Percentiles rank a stretch among this genome's conserved stretches.
Conservation (phyloP, 1,140 invertebrate genomes). For the Phenacoccus solenopsis region DNA sequence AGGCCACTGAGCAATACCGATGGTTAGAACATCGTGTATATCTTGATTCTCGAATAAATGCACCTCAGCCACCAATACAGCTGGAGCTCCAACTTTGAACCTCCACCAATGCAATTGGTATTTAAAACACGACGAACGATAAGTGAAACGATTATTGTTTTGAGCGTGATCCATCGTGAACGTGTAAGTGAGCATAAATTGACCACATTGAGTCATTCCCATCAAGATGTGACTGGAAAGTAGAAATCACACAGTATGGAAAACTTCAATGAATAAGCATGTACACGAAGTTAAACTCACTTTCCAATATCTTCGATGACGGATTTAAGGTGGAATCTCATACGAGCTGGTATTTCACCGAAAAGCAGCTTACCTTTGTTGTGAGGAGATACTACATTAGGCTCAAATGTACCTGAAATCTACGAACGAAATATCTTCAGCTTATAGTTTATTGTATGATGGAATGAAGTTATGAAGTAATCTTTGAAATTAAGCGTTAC, state of each 20-base stretch:
- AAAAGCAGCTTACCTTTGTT: constrained; percentile 22
- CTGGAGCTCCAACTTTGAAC: constrained; percentile 45
- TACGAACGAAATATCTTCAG: neutral
- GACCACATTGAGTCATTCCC: constrained; percentile 83
- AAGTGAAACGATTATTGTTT: constrained; percentile 35
- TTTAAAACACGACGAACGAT: constrained; percentile 33
- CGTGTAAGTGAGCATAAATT: constrained; percentile 80
- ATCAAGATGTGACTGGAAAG: constrained; percentile 62
- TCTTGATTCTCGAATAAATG: constrained; percentile 51
- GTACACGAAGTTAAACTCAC: constrained; percentile 15
- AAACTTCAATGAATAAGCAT: too few species aligned
- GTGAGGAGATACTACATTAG: neutral
- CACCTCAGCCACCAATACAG: constrained; percentile 51
- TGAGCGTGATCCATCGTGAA: constrained; percentile 39
- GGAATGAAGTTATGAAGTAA: neutral
- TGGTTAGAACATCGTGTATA: constrained; percentile 44
- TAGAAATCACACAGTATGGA: neutral
- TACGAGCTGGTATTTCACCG: constrained; percentile 19
- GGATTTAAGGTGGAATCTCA: constrained; percentile 20
- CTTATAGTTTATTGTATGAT: neutral
- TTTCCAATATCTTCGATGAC: constrained; percentile 22
- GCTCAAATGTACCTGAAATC: neutral
- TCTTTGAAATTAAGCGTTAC: neutral
- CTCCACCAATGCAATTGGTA: constrained; percentile 60
- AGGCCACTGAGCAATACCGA: constrained; percentile 57